Evolutionary conservation across 2,113 vertebrate genomes (phyloP), one percentile per base, ranked within the genome.

Genomic region (Pica pica): DNA sequence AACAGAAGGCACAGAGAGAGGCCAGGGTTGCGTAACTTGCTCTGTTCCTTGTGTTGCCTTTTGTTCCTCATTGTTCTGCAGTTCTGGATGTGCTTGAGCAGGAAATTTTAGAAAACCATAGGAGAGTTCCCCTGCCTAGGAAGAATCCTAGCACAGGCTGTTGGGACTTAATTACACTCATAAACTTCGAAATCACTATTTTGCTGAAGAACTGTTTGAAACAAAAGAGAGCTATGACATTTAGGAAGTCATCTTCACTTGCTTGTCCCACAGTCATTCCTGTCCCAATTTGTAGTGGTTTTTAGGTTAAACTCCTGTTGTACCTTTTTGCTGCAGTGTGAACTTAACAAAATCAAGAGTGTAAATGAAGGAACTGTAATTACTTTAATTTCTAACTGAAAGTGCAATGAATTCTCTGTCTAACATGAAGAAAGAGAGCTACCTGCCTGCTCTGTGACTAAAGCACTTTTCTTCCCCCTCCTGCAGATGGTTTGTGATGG

Each of bases 401-500:
- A 19, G 23, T 60, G 22, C 60, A 68, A 10, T 21, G 4, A 83
- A 35, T 89, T 89, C 31, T 64, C 26, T 61, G 30, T 35, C 37
- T 67, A 8, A 42, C 12, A 4, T 18, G 46, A 53, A 75, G 30
- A 73, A 82, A 76, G 27, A 46, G 26, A 76, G 16, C 37, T 52
- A 6, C 20, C 24, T 93, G 73, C 30, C 69, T 83, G 59, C 52
- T 85, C 53, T 61, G 0, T 33, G 67, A 57, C 59, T 92, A 41
- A 76, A 49, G 35, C 6, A 52, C 35, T 83, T 55, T 44, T 21
- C 60, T 39, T n/a, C 57, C 61, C 61, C 6, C 2, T 35, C 6
- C 46, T 83, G 8, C 87, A 99, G 99, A 82, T 99, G 99, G 99
- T 99, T 99, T 95, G 99, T 99, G 93, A 99, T 99, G 99, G 99